phyloP scores from a whole-genome alignment of 2,888 invertebrate species.

The Idaea straminata region DNA sequence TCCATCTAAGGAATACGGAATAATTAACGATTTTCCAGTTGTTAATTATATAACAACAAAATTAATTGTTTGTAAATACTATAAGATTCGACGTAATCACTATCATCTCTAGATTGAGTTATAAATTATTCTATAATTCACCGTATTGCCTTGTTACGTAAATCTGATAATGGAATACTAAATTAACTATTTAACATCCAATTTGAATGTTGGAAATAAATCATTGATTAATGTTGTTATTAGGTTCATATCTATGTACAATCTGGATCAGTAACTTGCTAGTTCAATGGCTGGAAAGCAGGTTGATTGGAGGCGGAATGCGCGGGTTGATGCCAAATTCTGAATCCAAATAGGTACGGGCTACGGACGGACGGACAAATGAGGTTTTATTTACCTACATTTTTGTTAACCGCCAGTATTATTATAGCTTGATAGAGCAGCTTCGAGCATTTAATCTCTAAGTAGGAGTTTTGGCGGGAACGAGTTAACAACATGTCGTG shows the following conservation, averaged over 20 bases:
- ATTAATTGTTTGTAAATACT: not conserved
- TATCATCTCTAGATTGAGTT: slow-evolving; percentile 20
- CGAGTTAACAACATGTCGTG: too few species aligned
- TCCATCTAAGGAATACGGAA: not conserved
- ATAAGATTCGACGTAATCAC: slow-evolving; percentile 10
- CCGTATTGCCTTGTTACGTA: slow-evolving; percentile 20
- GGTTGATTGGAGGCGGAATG: not conserved
- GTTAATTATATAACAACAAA: not conserved
- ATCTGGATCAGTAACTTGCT: not conserved
- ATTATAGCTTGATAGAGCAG: not conserved
- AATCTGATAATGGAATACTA: slow-evolving; percentile 23
- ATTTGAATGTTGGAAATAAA: slow-evolving; percentile 26
- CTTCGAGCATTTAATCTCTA: too few species aligned
- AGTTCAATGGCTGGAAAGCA: not conserved
- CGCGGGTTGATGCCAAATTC: not conserved
- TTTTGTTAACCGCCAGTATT: not conserved
- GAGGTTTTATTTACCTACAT: not conserved
- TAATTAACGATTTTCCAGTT: not conserved
- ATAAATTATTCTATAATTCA: slow-evolving; percentile 24
- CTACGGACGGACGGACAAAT: not conserved
- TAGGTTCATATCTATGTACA: not conserved
- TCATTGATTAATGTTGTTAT: slow-evolving; percentile 12
- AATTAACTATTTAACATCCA: slow-evolving; percentile 27
- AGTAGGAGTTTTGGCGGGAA: too few species aligned
- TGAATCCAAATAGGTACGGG: not conserved